Percentiles rank a stretch among this genome's conserved stretches.
Evolutionary conservation across 1,140 invertebrate species (phyloP).

Genomic region (Diorhabda elongata): DNA sequence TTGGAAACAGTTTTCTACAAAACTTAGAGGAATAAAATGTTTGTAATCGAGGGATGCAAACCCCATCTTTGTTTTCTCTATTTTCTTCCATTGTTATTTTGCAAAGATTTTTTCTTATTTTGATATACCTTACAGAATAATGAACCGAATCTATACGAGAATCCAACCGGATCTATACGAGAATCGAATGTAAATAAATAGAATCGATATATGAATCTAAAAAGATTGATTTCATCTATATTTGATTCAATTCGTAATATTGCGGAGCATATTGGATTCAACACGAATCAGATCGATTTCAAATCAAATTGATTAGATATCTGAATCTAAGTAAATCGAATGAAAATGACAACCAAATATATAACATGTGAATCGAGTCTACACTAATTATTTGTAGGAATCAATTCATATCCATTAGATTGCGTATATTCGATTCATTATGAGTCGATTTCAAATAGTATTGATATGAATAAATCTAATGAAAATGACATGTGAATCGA

Average conservation of each 20-base stretch:
- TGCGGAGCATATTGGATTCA: too few relatives aligned
- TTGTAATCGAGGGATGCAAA: constrained; percentile 35
- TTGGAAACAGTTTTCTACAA: constrained; percentile 9
- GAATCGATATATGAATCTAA: not conserved
- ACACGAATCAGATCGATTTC: too few relatives aligned
- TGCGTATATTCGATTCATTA: too few relatives aligned
- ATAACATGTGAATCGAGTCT: too few relatives aligned
- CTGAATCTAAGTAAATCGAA: too few relatives aligned
- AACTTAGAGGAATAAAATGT: constrained; percentile 1
- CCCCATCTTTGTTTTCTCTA: constrained; percentile 31
- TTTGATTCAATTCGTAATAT: not conserved
- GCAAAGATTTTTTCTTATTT: not conserved
- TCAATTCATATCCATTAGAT: too few relatives aligned
- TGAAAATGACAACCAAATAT: too few relatives aligned
- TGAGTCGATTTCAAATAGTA: too few relatives aligned
- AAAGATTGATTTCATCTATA: not conserved
- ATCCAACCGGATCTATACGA: not conserved
- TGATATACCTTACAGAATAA: not conserved
- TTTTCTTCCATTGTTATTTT: not conserved
- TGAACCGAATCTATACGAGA: not conserved
- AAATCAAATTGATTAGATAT: too few relatives aligned
- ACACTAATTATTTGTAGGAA: too few relatives aligned
- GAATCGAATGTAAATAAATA: not conserved
- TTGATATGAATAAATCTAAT: too few relatives aligned
- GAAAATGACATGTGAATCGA: too few relatives aligned